Evolutionary conservation across 2,888 invertebrate genomes (phyloP).

Genomic region (Drosophila subsilvestris): DNA sequence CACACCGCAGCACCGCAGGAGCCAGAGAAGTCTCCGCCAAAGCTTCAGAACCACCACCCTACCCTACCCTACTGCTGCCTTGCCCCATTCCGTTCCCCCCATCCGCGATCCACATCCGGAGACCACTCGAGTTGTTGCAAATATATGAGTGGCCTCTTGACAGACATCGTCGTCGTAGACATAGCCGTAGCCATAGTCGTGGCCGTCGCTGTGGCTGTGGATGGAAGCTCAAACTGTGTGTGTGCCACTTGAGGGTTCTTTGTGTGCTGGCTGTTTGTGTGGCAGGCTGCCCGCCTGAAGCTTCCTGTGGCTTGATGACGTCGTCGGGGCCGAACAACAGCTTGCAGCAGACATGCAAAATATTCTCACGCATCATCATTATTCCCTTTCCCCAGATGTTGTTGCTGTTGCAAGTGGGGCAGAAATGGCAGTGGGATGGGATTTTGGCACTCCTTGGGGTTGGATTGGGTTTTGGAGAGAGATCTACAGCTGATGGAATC

Average conservation of each 20-base stretch:
- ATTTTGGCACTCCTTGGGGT: not conserved
- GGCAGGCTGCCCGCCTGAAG: conserved; percentile 47
- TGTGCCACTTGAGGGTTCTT: conserved; percentile 61
- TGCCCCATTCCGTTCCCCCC: conserved; percentile 22
- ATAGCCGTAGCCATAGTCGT: conserved; percentile 4
- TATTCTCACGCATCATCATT: conserved; percentile 71
- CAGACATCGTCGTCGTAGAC: conserved; percentile 64
- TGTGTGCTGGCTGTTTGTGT: conserved; percentile 51
- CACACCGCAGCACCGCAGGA: conserved; percentile 69
- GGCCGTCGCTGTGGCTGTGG: conserved; percentile 32
- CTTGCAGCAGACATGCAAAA: conserved; percentile 59
- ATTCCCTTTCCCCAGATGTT: conserved; percentile 54
- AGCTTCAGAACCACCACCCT: not conserved
- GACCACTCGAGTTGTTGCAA: conserved; percentile 74
- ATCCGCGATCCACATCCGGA: conserved; percentile 5
- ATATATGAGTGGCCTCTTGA: conserved; percentile 79
- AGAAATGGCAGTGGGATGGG: not conserved
- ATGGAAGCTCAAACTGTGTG: conserved; percentile 63
- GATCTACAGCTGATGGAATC: too few relatives aligned
- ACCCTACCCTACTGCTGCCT: conserved; percentile 27
- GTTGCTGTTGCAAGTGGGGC: conserved; percentile 1
- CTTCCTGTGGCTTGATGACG: conserved; percentile 77
- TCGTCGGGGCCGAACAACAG: conserved; percentile 37
- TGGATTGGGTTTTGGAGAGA: too few relatives aligned
- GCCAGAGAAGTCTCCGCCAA: conserved; percentile 11